Evolutionary conservation across 2,113 vertebrate species (phyloP).

Genomic region (Dermatemys mawii): DNA sequence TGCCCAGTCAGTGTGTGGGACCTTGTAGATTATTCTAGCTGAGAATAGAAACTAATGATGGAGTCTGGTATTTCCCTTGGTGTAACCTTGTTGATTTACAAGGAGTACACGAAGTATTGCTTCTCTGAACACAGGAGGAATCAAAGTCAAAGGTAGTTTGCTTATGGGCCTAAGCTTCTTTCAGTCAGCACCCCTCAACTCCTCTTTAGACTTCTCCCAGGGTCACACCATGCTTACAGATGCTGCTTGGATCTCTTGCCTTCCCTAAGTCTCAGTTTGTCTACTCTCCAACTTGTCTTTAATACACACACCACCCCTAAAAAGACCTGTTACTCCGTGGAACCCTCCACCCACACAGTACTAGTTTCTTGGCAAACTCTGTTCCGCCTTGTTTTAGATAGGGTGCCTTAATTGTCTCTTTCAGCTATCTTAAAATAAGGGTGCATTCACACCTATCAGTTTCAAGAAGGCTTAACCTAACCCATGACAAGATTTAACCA

Average conservation of each 20-base stretch:
- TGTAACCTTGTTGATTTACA: neutral
- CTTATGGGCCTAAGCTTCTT: neutral
- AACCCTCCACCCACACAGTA: neutral
- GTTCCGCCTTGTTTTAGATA: neutral
- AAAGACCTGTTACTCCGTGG: neutral
- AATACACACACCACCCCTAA: neutral
- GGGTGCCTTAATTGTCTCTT: neutral
- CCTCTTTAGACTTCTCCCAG: neutral
- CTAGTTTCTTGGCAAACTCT: neutral
- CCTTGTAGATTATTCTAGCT: neutral
- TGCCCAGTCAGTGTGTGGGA: neutral
- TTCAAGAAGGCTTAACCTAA: neutral
- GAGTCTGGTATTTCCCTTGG: neutral
- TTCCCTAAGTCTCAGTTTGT: neutral
- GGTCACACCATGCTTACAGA: too few relatives aligned
- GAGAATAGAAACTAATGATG: neutral
- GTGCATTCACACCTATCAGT: neutral
- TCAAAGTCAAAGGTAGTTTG: too few relatives aligned
- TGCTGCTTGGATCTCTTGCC: neutral
- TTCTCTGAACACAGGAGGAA: neutral
- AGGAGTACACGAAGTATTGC: neutral
- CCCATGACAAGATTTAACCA: neutral
- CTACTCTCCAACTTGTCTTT: neutral
- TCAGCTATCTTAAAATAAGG: neutral
- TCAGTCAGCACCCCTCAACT: neutral